Evolutionary conservation across 2,888 invertebrate genomes (phyloP).

Genomic region (Rutpela maculata): DNA sequence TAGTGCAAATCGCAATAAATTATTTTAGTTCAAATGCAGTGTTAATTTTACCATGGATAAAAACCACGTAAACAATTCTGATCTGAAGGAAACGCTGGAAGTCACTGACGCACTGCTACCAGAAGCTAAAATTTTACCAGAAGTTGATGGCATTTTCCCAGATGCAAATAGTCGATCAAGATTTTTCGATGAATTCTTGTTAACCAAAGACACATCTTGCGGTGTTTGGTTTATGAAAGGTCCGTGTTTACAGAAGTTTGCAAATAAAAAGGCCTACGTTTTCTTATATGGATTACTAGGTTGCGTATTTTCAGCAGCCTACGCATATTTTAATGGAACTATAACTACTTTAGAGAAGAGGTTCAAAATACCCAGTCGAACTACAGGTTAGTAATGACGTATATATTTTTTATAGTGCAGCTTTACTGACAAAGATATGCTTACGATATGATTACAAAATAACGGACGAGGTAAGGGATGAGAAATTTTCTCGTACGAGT

Average conservation of each 20-base stretch:
- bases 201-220: conserved; percentile 80
- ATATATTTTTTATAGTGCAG: background rate
- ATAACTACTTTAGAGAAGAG: conserved; percentile 85
- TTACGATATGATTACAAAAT: too few species aligned
- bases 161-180: conserved; percentile 36
- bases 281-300: conserved; percentile 82
- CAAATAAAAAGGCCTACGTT: conserved; percentile 78
- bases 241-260: conserved; percentile 77
- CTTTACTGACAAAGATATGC: too few species aligned
- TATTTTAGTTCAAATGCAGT: background rate
- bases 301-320: conserved; percentile 82
- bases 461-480: too few species aligned
- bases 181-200: conserved; percentile 42
- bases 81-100: background rate
- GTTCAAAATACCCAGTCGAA: conserved; percentile 83
- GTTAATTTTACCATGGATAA: conserved; percentile 9
- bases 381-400: conserved; percentile 76
- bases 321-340: conserved; percentile 84
- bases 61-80: conserved; percentile 28
- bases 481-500: too few species aligned
- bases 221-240: conserved; percentile 80
- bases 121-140: background rate
- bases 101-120: conserved; percentile 16
- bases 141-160: conserved; percentile 43
- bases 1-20: background rate